These are phyloP conservation scores for Meda fulgida DNA, from an alignment of 2,797 vertebrate species.

Conservation along the genomic window DNA sequence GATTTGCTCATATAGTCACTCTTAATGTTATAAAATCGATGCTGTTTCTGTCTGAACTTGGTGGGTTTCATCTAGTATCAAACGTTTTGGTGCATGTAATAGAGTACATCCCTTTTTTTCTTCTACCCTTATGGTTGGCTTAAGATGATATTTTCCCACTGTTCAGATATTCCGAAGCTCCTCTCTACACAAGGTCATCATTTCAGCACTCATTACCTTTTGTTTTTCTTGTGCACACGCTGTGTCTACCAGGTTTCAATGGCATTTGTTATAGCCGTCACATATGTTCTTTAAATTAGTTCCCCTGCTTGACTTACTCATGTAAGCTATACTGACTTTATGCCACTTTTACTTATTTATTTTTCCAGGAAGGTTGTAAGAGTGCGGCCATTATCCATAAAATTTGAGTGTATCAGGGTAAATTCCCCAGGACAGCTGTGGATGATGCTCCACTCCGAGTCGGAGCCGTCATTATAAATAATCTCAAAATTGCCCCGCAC, in stretches of 20 bases:
- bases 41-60: background rate
- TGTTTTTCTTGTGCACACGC: slow-evolving; percentile 24
- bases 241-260: slow-evolving; percentile 22
- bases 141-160: slow-evolving; percentile 7
- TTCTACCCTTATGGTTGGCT: background rate
- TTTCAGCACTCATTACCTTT: slow-evolving; percentile 50
- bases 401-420: slow-evolving; percentile 49
- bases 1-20: background rate
- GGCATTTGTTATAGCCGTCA: slow-evolving; percentile 3
- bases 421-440: slow-evolving; percentile 68
- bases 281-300: slow-evolving; percentile 50
- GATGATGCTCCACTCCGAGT: slow-evolving; percentile 65
- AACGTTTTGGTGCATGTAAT: background rate
- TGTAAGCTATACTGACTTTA: slow-evolving; percentile 26
- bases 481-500: slow-evolving; percentile 75
- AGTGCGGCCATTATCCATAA: slow-evolving; percentile 55
- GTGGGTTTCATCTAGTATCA: background rate
- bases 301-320: slow-evolving; percentile 47
- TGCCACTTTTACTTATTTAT: slow-evolving; percentile 38
- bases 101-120: background rate
- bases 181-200: slow-evolving; percentile 40
- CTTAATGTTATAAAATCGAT: slow-evolving; percentile 12
- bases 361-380: slow-evolving; percentile 55
- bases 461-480: slow-evolving; percentile 76
- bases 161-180: slow-evolving; percentile 14